These are phyloP conservation scores for Venusia cambrica DNA, from an alignment of 2,888 invertebrate genomes.

Conservation along the genomic window DNA sequence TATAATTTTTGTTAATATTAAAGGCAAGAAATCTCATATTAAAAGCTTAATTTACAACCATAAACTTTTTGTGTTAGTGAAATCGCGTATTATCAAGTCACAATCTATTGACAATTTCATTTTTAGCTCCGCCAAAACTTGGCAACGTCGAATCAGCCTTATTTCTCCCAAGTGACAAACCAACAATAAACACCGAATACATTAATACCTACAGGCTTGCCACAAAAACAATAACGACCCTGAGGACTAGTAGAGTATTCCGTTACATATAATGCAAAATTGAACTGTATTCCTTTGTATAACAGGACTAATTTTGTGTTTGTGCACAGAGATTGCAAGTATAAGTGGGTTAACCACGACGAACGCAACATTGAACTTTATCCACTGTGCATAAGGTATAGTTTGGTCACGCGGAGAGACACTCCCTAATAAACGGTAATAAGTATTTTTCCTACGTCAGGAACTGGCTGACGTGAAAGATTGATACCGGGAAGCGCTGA, in stretches of 20 bases:
- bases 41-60: too few relatives aligned
- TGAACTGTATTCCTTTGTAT: neutral
- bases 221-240: too few relatives aligned
- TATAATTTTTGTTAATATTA: too few relatives aligned
- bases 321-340: too few relatives aligned
- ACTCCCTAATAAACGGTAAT: slow-evolving; percentile 38
- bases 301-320: slow-evolving; percentile 6
- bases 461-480: slow-evolving; percentile 37
- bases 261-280: neutral
- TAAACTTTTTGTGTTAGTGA: too few relatives aligned
- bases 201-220: slow-evolving; percentile 1
- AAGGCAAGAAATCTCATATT: too few relatives aligned
- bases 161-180: slow-evolving; percentile 6
- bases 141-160: neutral
- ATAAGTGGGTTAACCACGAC: too few relatives aligned
- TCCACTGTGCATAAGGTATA: neutral
- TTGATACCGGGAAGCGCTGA: slow-evolving; percentile 35
- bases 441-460: slow-evolving; percentile 39
- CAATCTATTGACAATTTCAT: too few relatives aligned
- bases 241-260: too few relatives aligned
- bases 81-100: too few relatives aligned
- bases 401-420: slow-evolving; percentile 9
- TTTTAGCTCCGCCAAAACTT: too few relatives aligned
- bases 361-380: slow-evolving; percentile 5
- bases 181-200: slow-evolving; percentile 11